A percentile compares a stretch with the other conserved stretches of the same genome.
Conservation (phyloP, 2,113 vertebrate species). For the Chamaetylas fuelleborni region DNA sequence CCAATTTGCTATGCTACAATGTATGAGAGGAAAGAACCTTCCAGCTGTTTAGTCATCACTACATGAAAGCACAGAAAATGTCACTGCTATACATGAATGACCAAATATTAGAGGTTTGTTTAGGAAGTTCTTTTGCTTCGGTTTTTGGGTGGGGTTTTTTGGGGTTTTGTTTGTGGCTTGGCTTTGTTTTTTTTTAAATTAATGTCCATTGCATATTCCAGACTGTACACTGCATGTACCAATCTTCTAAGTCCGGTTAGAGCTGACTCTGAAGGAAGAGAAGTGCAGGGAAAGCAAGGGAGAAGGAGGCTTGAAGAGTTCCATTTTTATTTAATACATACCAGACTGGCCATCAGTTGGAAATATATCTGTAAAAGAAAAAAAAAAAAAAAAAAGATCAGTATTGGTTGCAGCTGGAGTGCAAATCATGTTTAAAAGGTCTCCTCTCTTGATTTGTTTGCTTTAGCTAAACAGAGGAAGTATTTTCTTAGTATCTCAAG, state of each 20-base stretch:
- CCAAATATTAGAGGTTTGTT: background rate
- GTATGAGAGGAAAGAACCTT: background rate
- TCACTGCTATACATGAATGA: background rate
- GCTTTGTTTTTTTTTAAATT: background rate
- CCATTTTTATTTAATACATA: slow-evolving; percentile 35
- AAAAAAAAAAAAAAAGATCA: background rate
- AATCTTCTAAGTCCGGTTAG: background rate
- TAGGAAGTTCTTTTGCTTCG: background rate
- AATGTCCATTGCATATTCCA: background rate
- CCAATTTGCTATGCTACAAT: background rate
- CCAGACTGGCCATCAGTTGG: slow-evolving; percentile 28
- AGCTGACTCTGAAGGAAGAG: background rate
- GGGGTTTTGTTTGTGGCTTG: background rate
- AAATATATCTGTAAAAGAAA: slow-evolving; percentile 48
- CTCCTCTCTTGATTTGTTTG: slow-evolving; percentile 8
- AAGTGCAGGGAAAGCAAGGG: background rate
- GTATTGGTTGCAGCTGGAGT: background rate
- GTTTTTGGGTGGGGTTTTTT: background rate
- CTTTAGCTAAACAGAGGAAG: slow-evolving; percentile 54
- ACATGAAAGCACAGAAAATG: background rate
- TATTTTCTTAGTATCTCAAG: slow-evolving; percentile 47
- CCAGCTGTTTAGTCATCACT: background rate
- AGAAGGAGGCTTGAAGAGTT: background rate
- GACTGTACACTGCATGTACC: background rate
- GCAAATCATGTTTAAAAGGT: slow-evolving; percentile 10